Conservation (phyloP, 2,797 vertebrate genomes). For the Scomberomorus guttatus region DNA sequence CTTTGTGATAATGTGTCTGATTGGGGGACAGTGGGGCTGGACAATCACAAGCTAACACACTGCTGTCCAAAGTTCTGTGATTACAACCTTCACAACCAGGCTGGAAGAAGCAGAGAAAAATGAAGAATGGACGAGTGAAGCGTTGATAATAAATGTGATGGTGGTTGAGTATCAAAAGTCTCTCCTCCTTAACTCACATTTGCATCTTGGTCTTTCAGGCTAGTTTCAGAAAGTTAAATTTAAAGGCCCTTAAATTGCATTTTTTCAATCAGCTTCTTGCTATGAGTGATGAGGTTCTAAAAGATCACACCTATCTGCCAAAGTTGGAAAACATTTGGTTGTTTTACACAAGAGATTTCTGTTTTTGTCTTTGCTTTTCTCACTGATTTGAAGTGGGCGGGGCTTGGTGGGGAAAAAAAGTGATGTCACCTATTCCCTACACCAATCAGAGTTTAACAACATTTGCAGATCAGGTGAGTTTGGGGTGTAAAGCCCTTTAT, state of each 20-base stretch:
- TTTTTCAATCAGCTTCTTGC: too few species aligned
- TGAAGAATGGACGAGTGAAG: conserved; percentile 51
- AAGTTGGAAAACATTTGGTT: neutral
- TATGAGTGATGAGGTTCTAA: too few species aligned
- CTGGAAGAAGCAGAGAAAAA: conserved; percentile 41
- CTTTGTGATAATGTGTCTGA: conserved; percentile 6
- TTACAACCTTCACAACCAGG: conserved; percentile 13
- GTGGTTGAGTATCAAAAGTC: conserved; percentile 51
- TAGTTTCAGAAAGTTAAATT: neutral
- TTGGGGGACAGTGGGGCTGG: neutral
- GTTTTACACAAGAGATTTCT: neutral
- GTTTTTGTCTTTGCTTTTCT: neutral
- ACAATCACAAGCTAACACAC: conserved; percentile 8
- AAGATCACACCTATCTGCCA: neutral
- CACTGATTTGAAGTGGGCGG: neutral
- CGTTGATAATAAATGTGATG: conserved; percentile 66
- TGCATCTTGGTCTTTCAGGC: neutral
- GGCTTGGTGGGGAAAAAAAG: too few species aligned
- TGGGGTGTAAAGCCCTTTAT: too few species aligned
- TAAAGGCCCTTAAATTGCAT: neutral
- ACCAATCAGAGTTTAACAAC: neutral
- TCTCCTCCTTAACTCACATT: conserved; percentile 41
- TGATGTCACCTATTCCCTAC: neutral
- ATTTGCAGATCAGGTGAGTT: too few species aligned
- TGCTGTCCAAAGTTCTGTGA: conserved; percentile 2